Base-by-base conservation (phyloP, 2,113 vertebrate genomes). In the Casuarius casuarius region DNA sequence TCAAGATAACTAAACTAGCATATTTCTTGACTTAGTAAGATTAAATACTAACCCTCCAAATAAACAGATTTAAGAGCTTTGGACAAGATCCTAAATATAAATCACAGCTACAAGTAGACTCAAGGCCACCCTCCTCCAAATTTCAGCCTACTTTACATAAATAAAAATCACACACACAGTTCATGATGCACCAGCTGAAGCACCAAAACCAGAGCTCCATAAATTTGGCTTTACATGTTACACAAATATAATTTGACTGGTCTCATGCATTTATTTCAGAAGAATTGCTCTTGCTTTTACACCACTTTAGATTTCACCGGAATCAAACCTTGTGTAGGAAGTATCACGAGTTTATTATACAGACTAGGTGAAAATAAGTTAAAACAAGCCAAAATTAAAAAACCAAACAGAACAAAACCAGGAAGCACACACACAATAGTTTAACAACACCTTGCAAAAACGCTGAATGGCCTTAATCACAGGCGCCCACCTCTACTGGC, bases 131-230 rank as follows among this genome's bases (percentile, higher is more conserved):
- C 11, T 79, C 28, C 54, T 16, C 54, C 15, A 56, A 56, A 25
- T 52, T 25, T 52, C 51, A 23, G 21, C 15, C 38, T 31, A 6
- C 35, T 35, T 15, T 7, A 42, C 33, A 49, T 18, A 52, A 52
- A 11, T 25, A 23, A 23, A 31, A 61, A 18, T 35, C 51, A 25
- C 2, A 38, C 2, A 26, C 2, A 0, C 26, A 14, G 35, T 1
- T 59, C 12, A 4, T 2, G 16, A 31, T 52, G 58, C 85, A 26
- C 35, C 5, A 0, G 19, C 21, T 29, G 10, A 35, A 44, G 35
- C 73, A 70, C 46, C 56, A 16, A 25, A 35, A 12, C 26, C 48
- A 46, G 33, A 81, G 15, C 35, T 82, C 42, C 9, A 23, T 4
- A 56, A 56, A 28, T 22, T 17, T 22, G 40, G 33, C 31, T 2